phyloP scores from a whole-genome alignment of 2,888 invertebrate species.

The Trissoscelio sp. region DNA sequence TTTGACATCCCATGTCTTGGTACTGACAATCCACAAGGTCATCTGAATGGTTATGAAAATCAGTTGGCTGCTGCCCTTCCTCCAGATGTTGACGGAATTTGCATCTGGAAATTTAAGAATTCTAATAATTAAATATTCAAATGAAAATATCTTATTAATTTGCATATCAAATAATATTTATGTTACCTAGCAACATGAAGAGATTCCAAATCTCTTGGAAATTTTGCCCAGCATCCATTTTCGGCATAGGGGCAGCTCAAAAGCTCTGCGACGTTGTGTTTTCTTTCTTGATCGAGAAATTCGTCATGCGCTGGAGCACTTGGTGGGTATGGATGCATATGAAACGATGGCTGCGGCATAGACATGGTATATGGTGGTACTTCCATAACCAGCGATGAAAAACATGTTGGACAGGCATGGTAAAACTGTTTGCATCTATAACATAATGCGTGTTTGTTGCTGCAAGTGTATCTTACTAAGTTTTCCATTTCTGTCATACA shows the following conservation, averaged over 20 bases:
- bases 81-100: constrained; percentile 78
- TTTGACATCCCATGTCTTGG: constrained; percentile 74
- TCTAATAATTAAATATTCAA: not conserved
- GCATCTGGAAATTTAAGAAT: constrained; percentile 72
- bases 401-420: constrained; percentile 76
- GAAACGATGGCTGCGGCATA: constrained; percentile 44
- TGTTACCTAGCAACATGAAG: constrained; percentile 75
- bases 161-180: too few species aligned
- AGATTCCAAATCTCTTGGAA: constrained; percentile 70
- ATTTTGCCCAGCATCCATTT: constrained; percentile 76
- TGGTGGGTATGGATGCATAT: constrained; percentile 67
- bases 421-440: constrained; percentile 80
- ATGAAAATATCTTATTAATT: not conserved
- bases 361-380: not conserved
- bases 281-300: constrained; percentile 74
- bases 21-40: constrained; percentile 74
- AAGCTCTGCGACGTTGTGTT: constrained; percentile 69
- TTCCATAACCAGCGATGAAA: constrained; percentile 69
- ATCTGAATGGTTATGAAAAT: constrained; percentile 69
- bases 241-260: constrained; percentile 73
- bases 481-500: constrained; percentile 77
- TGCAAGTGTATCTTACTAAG: constrained; percentile 75
- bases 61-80: constrained; percentile 75
- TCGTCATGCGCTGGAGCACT: constrained; percentile 72
- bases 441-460: constrained; percentile 71